Evolutionary conservation across 2,888 invertebrate species (phyloP).

Genomic region (Alloplasta piceator): DNA sequence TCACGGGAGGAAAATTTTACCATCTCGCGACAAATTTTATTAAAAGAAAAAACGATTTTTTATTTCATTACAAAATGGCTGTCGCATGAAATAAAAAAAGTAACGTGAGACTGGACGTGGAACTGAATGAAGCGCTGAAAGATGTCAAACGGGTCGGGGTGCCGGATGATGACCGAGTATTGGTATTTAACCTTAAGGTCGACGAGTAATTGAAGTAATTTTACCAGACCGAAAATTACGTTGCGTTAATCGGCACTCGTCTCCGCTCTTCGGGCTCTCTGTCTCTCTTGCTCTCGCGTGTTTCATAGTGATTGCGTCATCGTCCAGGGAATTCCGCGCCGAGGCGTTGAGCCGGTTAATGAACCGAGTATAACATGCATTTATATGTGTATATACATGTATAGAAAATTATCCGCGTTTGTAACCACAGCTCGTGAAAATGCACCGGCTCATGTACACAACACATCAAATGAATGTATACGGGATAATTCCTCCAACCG

Average conservation of each 20-base stretch:
- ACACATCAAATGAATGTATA: background rate
- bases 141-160: slow-evolving; percentile 25
- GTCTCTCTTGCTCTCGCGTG: slow-evolving; percentile 7
- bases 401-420: background rate
- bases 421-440: background rate
- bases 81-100: background rate
- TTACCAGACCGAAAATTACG: slow-evolving; percentile 75
- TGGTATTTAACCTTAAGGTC: slow-evolving; percentile 78
- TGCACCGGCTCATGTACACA: background rate
- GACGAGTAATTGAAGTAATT: slow-evolving; percentile 77
- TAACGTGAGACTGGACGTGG: background rate
- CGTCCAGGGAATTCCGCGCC: slow-evolving; percentile 63
- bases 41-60: no score
- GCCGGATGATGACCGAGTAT: slow-evolving; percentile 70
- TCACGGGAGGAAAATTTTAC: no score
- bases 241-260: slow-evolving; percentile 66
- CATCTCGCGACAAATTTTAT: no score
- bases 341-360: slow-evolving; percentile 65
- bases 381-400: background rate
- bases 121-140: background rate
- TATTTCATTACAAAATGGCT: no score
- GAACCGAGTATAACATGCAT: slow-evolving; percentile 50
- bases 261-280: background rate
- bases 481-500: slow-evolving; percentile 8
- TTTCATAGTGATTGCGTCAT: slow-evolving; percentile 61